phyloP scores from a whole-genome alignment of 2,113 vertebrate genomes.

The Synodontis membranacea region DNA sequence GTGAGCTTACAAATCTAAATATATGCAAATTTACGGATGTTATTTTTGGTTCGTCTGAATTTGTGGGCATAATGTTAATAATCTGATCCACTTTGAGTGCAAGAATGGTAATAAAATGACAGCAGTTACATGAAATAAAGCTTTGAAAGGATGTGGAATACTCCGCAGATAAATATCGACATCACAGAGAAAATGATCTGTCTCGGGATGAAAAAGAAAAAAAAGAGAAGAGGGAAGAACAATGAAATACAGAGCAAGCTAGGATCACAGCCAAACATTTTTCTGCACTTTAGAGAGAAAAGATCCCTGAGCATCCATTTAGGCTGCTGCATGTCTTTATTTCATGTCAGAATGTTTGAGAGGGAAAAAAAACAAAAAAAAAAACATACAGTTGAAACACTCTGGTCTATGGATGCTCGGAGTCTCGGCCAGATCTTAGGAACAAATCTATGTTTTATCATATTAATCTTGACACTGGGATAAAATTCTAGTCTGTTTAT shows the following conservation, averaged over 20 bases:
- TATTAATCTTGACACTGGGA: background rate
- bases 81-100: conserved; percentile 16
- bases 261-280: conserved; percentile 37
- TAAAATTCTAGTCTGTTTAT: background rate
- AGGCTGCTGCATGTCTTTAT: conserved; percentile 32
- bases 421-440: background rate
- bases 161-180: conserved; percentile 20
- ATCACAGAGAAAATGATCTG: conserved; percentile 29
- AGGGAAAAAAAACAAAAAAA: background rate
- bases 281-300: conserved; percentile 32
- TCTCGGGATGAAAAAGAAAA: conserved; percentile 6
- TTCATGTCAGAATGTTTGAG: conserved; percentile 30
- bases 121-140: conserved; percentile 22
- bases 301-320: conserved; percentile 29
- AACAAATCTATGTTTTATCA: conserved; percentile 5
- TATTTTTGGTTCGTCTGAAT: background rate
- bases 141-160: conserved; percentile 16
- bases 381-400: conserved; percentile 11
- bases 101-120: conserved; percentile 13
- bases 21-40: background rate
- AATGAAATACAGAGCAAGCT: background rate
- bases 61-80: conserved; percentile 23
- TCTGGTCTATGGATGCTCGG: background rate
- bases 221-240: background rate
- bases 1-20: background rate